Evolutionary conservation across 1,140 invertebrate species (phyloP).

Genomic region (Drosophila trapezifrons): DNA sequence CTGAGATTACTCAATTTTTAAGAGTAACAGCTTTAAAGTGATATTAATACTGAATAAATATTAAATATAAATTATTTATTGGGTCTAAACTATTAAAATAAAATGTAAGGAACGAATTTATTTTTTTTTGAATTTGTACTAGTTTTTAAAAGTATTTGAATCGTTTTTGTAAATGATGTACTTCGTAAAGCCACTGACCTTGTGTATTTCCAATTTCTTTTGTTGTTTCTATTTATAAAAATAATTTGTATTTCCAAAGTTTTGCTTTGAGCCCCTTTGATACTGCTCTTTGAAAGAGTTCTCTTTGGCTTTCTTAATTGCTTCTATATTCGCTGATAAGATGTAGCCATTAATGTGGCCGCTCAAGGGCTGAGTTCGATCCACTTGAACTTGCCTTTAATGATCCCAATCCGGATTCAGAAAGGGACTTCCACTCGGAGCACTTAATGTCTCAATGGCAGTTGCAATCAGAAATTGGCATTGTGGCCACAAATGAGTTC

Average conservation of each 20-base stretch:
- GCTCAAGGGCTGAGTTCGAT: conserved; percentile 42
- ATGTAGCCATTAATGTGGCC: conserved; percentile 2
- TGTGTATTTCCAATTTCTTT: not conserved
- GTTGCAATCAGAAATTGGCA: conserved; percentile 73
- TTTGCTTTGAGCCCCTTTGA: not conserved
- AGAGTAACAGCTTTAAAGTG: not conserved
- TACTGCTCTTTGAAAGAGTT: not conserved
- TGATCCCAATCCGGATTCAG: conserved; percentile 22
- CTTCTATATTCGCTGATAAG: conserved; percentile 29
- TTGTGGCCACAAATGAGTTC: conserved; percentile 58
- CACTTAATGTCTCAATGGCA: conserved; percentile 77
- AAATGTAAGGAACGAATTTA: no score
- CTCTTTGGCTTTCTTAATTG: conserved; percentile 13
- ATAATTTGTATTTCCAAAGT: not conserved
- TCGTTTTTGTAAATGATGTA: not conserved
- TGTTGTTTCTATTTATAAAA: not conserved
- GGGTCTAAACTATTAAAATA: not conserved
- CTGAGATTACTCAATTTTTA: not conserved
- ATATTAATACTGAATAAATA: no score
- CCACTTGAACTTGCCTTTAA: conserved; percentile 63
- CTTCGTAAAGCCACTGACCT: conserved; percentile 9
- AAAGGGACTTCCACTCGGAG: conserved; percentile 28
- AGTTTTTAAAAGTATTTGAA: not conserved
- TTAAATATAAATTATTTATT: not conserved
- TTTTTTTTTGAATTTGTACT: rapidly evolving